Evolutionary conservation across 2,113 vertebrate species (phyloP), one percentile per base, ranked within the genome.

Genomic region (Anarrhichthys ocellatus): DNA sequence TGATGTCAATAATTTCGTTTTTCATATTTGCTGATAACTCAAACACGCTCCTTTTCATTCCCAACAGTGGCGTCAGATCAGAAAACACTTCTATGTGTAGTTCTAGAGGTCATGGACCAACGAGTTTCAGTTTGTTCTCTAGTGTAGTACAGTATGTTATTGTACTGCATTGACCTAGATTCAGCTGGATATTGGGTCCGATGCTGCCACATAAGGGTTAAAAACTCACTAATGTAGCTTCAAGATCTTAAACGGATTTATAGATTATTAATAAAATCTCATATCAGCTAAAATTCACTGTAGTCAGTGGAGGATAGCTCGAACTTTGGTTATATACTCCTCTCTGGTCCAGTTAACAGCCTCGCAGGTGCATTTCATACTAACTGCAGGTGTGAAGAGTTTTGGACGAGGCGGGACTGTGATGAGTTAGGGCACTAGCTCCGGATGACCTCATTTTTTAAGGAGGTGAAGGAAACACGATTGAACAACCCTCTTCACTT

Each of bases 401-500:
- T 74, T 61, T 24, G 42, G 65, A 40, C 44, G 70, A 79, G 70
- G 62, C 59, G 38, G 73, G 34, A 52, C 61, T 27, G 13, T 11
- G 69, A 58, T 72, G 78, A 76, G 66, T 67, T 32, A 27, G 40
- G 27, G 24, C 27, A 4, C 56, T 9, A 56, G 59, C 80, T 56
- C 44, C 29, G 64, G 36, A 76, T 82, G 72, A 87, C 82, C 82
- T 82, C 29, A 62, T 87, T 78, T 80, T 67, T 44, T 6, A 56
- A 84, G n/a, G n/a, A 81, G 83, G 77, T 88, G 76, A 81, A 62
- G 56, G 69, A 59, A 78, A 69, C 78, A 61, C 7, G 54, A 72
- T 36, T 62, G 65, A 88, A 88, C 70, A 72, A 66, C 52, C 38
- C 72, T 87, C 70, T 86, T 58, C 54, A 76, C 73, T 81, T 88